phyloP scores from a whole-genome alignment of 2,888 invertebrate genomes.

The Napeogenes sylphis region DNA sequence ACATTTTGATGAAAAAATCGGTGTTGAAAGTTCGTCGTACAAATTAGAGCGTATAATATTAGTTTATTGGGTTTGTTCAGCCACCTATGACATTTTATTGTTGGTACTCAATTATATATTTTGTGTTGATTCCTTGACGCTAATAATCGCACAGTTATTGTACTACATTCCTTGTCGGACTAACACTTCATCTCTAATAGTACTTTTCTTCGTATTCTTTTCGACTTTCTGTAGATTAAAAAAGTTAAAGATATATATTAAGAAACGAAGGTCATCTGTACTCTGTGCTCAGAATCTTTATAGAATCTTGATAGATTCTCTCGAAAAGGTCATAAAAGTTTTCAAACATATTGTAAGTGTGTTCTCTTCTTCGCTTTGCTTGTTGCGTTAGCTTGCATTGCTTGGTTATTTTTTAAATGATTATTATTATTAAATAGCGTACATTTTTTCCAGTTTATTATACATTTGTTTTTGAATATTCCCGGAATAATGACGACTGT shows the following conservation, averaged over 20 bases:
- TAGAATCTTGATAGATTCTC: not conserved
- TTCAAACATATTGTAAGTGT: not conserved
- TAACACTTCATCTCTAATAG: not conserved
- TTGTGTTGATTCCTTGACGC: no score
- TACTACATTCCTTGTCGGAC: not conserved
- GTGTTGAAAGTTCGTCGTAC: not conserved
- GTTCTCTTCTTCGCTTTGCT: no score
- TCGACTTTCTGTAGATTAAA: not conserved
- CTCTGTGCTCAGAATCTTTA: not conserved
- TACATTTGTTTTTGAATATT: not conserved
- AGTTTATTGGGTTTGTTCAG: no score
- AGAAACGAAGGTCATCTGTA: not conserved
- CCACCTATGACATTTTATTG: no score
- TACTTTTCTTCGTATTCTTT: not conserved
- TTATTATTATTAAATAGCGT: no score
- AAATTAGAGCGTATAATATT: no score
- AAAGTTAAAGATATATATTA: not conserved
- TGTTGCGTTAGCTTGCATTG: no score
- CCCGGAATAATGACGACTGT: not conserved
- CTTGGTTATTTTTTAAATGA: no score
- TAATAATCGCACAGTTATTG: not conserved
- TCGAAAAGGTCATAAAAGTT: not conserved
- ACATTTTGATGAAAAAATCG: conserved; percentile 1
- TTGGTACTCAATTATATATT: no score
- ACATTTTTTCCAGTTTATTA: not conserved